Evolutionary conservation across 2,113 vertebrate species (phyloP), one percentile per base, ranked within the genome.

Genomic region (Oryzias woworae): DNA sequence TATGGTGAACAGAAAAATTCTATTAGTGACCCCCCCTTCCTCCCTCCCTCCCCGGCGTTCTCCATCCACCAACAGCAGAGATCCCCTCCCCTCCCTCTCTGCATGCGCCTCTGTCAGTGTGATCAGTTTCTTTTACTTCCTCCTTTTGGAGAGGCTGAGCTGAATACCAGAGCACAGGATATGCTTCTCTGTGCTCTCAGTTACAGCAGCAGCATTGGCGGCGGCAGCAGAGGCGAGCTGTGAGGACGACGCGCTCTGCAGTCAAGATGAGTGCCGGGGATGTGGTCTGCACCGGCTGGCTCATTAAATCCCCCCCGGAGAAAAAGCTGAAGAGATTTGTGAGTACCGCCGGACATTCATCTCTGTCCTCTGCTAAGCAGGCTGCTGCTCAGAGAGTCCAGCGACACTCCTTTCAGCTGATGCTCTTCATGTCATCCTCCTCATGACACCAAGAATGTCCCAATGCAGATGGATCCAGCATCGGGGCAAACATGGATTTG

Each of bases 241-340:
- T 62, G 75, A 85, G 69, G 83, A 85, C 82, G 58, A 88, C 88
- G 87, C 91, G 53, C 87, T 88, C 65, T 78, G 87, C 87, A 91
- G 90, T 85, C 90, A 94, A 90, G 78, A 99, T 98, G 96, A 98
- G 95, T 87, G 80, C 93, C 17, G 97, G 94, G 83, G 95, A 97
- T 90, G 93, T 96, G 54, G 96, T 98, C 75, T 96, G 94, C 90
- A 95, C 91, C 10, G 96, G 97, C 84, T 99, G 97, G 97, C 95
- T 99, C 73, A 94, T 98, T 86, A 99, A 98, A 92, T 98, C 97
- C 28, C 97, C 96, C 77, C 97, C 97, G 4, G 97, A 98, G 89
- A 97, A 94, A 91, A 98, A 99, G 88, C 93, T 99, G 41, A 98
- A 97, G 91, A 92, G 97, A 95, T 98, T 97, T 84, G 96, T 99